These are phyloP conservation scores for Mycalesis mineus DNA, from an alignment of 2,888 invertebrate genomes.

Conservation along the genomic window DNA sequence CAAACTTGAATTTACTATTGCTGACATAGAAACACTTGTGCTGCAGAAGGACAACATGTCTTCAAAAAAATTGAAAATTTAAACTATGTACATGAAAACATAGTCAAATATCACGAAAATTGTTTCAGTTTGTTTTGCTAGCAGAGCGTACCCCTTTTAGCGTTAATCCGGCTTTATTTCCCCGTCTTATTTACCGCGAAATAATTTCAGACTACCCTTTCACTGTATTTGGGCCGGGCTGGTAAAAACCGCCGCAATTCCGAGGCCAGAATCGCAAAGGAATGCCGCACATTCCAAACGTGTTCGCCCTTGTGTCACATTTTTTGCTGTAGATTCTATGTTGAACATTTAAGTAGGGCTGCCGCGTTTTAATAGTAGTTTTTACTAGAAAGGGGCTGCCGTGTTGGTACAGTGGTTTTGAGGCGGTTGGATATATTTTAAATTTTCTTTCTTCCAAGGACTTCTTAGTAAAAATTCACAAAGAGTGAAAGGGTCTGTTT, in stretches of 20 bases:
- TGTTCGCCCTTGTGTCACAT: not conserved
- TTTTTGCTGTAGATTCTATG: not conserved
- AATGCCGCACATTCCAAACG: not conserved
- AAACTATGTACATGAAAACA: no score
- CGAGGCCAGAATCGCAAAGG: not conserved
- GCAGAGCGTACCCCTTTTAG: not conserved
- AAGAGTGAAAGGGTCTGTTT: no score
- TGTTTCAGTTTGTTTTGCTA: not conserved
- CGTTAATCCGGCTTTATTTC: not conserved
- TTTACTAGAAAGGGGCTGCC: no score
- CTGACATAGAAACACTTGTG: no score
- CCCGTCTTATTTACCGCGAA: not conserved
- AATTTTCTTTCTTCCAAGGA: no score
- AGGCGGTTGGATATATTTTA: no score
- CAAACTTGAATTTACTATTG: no score
- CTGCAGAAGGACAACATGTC: no score
- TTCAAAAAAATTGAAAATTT: no score
- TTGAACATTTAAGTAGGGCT: not conserved
- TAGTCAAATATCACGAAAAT: no score
- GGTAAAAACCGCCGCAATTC: not conserved
- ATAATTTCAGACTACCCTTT: not conserved
- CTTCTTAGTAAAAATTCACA: no score
- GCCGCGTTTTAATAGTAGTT: not conserved
- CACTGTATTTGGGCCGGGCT: not conserved
- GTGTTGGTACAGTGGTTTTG: no score